phyloP scores from a whole-genome alignment of 2,797 vertebrate species.

The Crocodylus rhombifer region DNA sequence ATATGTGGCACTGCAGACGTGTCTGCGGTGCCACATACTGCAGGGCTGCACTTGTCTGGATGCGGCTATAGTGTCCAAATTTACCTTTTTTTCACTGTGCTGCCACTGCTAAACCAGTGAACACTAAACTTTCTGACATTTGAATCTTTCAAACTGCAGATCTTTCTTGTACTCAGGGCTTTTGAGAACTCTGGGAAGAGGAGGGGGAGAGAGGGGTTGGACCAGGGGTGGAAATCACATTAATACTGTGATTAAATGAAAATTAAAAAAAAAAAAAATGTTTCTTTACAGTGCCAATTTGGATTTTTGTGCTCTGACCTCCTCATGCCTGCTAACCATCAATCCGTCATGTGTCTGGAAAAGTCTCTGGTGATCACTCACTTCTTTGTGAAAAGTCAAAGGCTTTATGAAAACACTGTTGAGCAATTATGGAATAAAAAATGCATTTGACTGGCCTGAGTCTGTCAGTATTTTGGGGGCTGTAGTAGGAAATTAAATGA shows the following conservation, averaged over 20 bases:
- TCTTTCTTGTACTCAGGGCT: not conserved
- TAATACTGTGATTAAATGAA: not conserved
- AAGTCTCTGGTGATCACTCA: not conserved
- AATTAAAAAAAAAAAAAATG: not conserved
- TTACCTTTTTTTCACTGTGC: not conserved
- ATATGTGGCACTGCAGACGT: too few species aligned
- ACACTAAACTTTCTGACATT: not conserved
- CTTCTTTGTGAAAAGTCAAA: conserved; percentile 48
- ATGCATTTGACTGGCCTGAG: conserved; percentile 12
- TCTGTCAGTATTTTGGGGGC: conserved; percentile 38
- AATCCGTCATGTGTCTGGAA: conserved; percentile 3
- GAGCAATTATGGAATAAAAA: conserved; percentile 58
- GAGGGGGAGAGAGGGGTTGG: not conserved
- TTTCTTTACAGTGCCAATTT: not conserved
- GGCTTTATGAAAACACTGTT: conserved; percentile 64
- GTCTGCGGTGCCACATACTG: too few species aligned
- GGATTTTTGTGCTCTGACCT: not conserved
- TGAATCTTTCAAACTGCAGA: not conserved
- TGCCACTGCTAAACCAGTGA: not conserved
- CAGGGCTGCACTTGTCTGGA: too few species aligned
- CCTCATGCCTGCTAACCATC: not conserved
- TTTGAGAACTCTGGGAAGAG: conserved; percentile 1
- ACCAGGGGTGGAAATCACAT: not conserved
- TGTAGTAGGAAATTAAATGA: conserved; percentile 47
- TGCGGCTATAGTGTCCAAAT: not conserved